Base-by-base conservation (phyloP, 2,797 vertebrate species). In the Fundulus diaphanus region DNA sequence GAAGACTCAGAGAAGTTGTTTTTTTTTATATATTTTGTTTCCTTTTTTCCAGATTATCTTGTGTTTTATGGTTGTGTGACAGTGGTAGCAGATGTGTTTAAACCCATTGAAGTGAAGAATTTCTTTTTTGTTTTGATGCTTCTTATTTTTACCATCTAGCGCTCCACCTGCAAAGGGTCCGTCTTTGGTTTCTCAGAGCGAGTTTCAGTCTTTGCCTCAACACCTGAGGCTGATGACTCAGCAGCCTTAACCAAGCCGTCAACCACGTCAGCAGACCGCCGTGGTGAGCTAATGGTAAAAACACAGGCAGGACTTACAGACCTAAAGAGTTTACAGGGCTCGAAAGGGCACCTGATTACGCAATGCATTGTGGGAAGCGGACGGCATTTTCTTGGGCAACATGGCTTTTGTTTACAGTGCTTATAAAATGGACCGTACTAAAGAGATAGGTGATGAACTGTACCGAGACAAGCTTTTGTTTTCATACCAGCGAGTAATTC, bases 151-250 rank as follows among this genome's bases (percentile, higher is more conserved):
- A 68, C 33, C 54, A 2, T 72, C 4, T 27, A 71, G 70, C 69
- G n/a, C n/a, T 24, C 24, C 2, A 59, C 82, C 82, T 54, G 56
- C 68, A 44, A 73, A 20, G n/a, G 66, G 49, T 54, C 20, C 95
- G 49, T 37, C 89, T 22, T 52, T 37, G 12, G 92, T 95, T 70
- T 92, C 90, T 0, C 88, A 92, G 75, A 82, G 54, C 0, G 94
- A 95, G 86, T 95, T 93, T 82, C 82, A 87, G 51, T 86, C 86
- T 78, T 87, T 95, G 49, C 92, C 94, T 0, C 59, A 69, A 27
- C 94, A 94, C 88, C 79, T 95, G 86, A 94, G 80, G 74, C 90
- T 90, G 82, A 92, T 95, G 79, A 86, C 85, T 95, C 59, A 1
- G 63, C 77, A 91, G 66, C 85, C 92, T 96, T 63, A 96, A 96